Conservation (phyloP, 2,888 invertebrate species). For the Epirrhoe tristata region DNA sequence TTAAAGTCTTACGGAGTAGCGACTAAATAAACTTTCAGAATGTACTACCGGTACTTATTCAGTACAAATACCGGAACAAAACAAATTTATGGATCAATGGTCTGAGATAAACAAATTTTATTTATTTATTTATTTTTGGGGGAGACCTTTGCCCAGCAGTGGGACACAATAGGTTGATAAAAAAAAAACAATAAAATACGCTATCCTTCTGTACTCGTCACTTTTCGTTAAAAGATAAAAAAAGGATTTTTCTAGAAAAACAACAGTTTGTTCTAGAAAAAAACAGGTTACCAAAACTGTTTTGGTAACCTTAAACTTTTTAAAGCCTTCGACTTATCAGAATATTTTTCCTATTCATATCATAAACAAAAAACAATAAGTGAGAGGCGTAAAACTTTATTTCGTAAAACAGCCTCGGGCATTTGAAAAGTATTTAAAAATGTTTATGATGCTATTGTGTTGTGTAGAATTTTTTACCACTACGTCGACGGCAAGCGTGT, state of each 20-base stretch:
- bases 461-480: neutral
- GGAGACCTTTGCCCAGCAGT: too few relatives aligned
- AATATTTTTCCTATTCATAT: too few relatives aligned
- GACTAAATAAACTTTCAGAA: neutral
- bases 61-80: neutral
- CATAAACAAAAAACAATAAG: too few relatives aligned
- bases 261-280: neutral
- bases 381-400: too few relatives aligned
- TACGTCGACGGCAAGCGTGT: neutral
- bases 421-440: neutral
- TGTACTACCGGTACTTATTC: neutral
- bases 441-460: neutral
- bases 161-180: too few relatives aligned
- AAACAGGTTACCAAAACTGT: too few relatives aligned
- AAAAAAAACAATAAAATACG: neutral
- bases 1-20: neutral
- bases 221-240: too few relatives aligned
- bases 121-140: too few relatives aligned
- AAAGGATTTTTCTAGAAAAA: neutral
- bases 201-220: neutral
- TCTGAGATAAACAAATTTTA: too few relatives aligned
- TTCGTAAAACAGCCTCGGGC: neutral
- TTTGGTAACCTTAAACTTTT: neutral
- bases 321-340: neutral
- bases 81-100: too few relatives aligned